These are phyloP conservation scores for Gallirallus australis DNA, from an alignment of 2,797 vertebrate species.

Conservation along the genomic window DNA sequence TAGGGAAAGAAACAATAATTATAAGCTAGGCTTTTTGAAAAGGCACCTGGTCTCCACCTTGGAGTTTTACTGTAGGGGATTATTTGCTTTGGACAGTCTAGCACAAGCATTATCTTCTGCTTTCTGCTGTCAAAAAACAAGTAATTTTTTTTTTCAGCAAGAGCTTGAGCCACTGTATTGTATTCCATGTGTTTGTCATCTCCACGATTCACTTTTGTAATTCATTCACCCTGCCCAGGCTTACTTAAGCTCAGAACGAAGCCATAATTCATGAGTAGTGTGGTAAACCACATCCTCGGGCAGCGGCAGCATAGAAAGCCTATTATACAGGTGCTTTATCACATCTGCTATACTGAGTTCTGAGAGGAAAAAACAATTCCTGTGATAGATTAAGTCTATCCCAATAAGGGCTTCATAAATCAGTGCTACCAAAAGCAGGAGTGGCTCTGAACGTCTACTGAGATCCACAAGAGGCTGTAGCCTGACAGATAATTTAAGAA, in stretches of 20 bases:
- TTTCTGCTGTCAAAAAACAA: not conserved
- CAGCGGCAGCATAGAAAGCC: not conserved
- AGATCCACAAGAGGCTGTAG: not conserved
- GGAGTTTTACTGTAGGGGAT: not conserved
- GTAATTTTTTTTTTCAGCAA: constrained; percentile 10
- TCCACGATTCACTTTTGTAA: not conserved
- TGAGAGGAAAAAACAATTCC: constrained; percentile 46
- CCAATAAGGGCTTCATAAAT: constrained; percentile 50
- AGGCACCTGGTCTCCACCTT: not conserved
- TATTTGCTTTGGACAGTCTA: constrained; percentile 21
- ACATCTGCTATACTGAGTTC: constrained; percentile 15
- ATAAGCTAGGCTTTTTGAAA: not conserved
- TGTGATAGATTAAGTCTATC: constrained; percentile 44
- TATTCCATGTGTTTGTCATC: constrained; percentile 27
- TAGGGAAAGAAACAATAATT: not conserved
- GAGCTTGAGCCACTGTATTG: not conserved
- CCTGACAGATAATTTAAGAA: constrained; percentile 3
- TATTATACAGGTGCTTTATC: constrained; percentile 60
- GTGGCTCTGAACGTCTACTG: constrained; percentile 20
- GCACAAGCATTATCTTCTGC: not conserved
- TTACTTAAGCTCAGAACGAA: constrained; percentile 42
- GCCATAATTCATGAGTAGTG: constrained; percentile 24
- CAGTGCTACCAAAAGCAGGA: constrained; percentile 13
- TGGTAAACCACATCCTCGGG: constrained; percentile 33
- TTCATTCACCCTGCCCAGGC: constrained; percentile 40